Base-by-base conservation (phyloP, 2,888 invertebrate genomes). In the Thymelicus sylvestris region DNA sequence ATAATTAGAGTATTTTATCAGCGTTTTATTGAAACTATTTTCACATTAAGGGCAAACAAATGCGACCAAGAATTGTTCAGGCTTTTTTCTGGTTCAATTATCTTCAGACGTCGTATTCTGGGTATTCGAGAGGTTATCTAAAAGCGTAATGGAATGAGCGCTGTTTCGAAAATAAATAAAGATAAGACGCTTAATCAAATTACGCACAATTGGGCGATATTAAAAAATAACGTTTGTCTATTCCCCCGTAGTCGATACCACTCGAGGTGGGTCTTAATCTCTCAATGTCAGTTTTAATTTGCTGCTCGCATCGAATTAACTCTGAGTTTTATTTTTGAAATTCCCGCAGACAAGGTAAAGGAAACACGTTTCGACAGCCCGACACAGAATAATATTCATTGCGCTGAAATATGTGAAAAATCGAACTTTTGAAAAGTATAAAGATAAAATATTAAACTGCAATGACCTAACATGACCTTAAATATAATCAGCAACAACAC, bases 211-310 rank as follows among this genome's bases (percentile, higher is more conserved):
- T 80, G 71, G 77, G 74, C 71, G 75, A 76, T 77, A 79, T 79
- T 78, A 80, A 79, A 82, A 79, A 78, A 76, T 64, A 75, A 77
- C 80, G 79, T 80, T 80, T 81, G 76, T 83, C 79, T 82, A 80
- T 82, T 79, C 77, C 81, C 76, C 78, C 78, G 76, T 76, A 81
- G 79, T 80, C 83, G 79, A 85, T 85, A 88, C 85, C 84, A 86
- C 84, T 85, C 85, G 80, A 86, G 85, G 83, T 81, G 73, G 78
- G 79, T 87, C 90, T 89, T 93, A 92, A 93, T 93, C 90, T 92
- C 90, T 93, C 93, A 93, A 89, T 90, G 93, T 93, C 93, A 87
- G 89, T 86, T 87, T 91, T 93, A 92, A 93, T 93, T 93, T 93
- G 88, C 85, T 83, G 82, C 84, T 80, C 82, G 90, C 87, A 85